Base-by-base conservation (phyloP, 2,113 vertebrate species). In the Cephalopholis sonnerati region DNA sequence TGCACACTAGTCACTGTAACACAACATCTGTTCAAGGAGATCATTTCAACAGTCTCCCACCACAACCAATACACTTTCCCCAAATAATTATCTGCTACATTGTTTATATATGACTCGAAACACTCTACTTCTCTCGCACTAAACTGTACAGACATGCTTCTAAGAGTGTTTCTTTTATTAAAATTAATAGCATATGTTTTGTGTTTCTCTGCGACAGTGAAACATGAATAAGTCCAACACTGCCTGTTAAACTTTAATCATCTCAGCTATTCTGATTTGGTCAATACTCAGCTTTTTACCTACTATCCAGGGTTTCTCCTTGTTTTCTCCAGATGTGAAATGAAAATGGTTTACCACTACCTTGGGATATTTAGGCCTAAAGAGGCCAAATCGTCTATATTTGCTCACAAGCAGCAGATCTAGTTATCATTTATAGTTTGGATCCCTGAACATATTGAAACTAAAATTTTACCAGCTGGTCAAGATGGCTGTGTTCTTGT, bases 21-120 rank as follows among this genome's bases (percentile, higher is more conserved):
- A 69, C 84, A 89, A 90, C 92, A 93, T 91, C 93, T 94, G 93
- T 86, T 92, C 63, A 66, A 80, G 87, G 24, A 76, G 44, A 92
- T 93, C 92, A 91, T 88, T 92, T 89, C 85, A 90, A 71, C 83
- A 77, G 74, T n/a, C 62, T 82, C 59, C 66, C 69, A 70, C 57
- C 55, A 82, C 70, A 82, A 62, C 64, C 85, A 84, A 73, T n/a
- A 51, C 24, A 81, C 83, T 83, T 81, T 81, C 77, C 79, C 72
- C 73, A 74, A 86, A 89, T 71, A 83, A 92, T 87, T 77, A 90
- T 81, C 76, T 61, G 54, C 17, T 22, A 48, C 78, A 82, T 90
- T 90, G 83, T 83, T 87, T 83, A 55, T 39, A 71, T 78, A 83
- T 59, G 74, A 79, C 78, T 79, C 76, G 67, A 85, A 73, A 55